Conservation (phyloP, 1,140 invertebrate genomes). For the Aphidius gifuensis region DNA sequence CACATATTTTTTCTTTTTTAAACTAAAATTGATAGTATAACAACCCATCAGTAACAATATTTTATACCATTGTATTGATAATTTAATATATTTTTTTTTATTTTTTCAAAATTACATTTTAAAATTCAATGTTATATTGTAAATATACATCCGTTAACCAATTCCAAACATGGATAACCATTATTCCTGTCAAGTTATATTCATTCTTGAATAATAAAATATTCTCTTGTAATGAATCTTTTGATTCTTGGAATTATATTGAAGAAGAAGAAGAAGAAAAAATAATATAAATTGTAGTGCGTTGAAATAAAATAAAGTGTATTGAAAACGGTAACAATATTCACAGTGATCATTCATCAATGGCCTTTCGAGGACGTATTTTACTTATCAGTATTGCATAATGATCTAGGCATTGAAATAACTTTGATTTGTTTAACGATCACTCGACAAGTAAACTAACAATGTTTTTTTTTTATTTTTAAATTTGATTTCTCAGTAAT, state of each 20-base stretch:
- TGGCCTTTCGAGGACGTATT: neutral
- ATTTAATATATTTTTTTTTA: too few relatives aligned
- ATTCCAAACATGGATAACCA: neutral
- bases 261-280: neutral
- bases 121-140: too few relatives aligned
- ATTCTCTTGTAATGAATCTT: too few relatives aligned
- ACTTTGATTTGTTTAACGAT: constrained; percentile 4
- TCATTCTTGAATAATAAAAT: neutral
- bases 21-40: too few relatives aligned
- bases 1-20: too few relatives aligned
- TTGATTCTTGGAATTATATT: constrained; percentile 8
- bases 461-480: too few relatives aligned
- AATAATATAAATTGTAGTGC: neutral
- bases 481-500: neutral
- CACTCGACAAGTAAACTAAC: neutral
- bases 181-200: constrained; percentile 7
- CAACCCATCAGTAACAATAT: too few relatives aligned
- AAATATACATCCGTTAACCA: constrained; percentile 2
- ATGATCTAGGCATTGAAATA: neutral
- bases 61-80: too few relatives aligned
- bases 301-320: constrained; percentile 1
- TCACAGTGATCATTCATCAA: constrained; percentile 8
- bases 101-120: too few relatives aligned
- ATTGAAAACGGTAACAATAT: constrained; percentile 9
- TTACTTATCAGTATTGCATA: neutral